Percentiles rank a stretch among this genome's conserved stretches.
Evolutionary conservation across 2,797 vertebrate species (phyloP).

Genomic region (Oryzias dopingdopingensis): DNA sequence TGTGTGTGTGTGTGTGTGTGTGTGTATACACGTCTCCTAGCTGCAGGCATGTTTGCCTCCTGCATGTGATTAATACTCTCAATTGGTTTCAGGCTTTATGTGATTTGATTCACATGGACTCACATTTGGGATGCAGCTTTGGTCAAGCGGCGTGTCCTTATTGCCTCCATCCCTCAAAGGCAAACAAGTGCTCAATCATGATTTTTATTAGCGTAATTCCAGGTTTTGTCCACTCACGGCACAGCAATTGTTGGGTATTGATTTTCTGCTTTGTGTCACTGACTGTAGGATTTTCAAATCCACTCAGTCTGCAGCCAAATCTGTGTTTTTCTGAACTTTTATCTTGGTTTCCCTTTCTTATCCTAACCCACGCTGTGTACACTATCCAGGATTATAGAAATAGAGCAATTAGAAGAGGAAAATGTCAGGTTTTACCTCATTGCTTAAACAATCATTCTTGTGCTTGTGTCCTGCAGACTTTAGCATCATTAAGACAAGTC

Average conservation of each 20-base stretch:
- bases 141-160: conserved; percentile 32
- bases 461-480: too few species aligned
- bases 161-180: conserved; percentile 32
- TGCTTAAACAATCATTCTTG: too few species aligned
- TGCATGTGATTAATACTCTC: conserved; percentile 37
- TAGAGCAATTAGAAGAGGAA: background rate
- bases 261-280: conserved; percentile 55
- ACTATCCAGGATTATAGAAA: too few species aligned
- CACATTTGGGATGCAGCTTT: conserved; percentile 33
- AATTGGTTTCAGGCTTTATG: conserved; percentile 31
- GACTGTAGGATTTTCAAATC: conserved; percentile 43
- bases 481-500: too few species aligned
- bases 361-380: too few species aligned
- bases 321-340: conserved; percentile 31
- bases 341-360: background rate
- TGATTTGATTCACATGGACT: conserved; percentile 34
- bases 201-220: conserved; percentile 53
- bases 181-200: conserved; percentile 49
- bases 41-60: conserved; percentile 22
- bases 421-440: background rate
- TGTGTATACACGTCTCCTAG: conserved; percentile 8
- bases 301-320: conserved; percentile 34
- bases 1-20: conserved; percentile 3
- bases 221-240: conserved; percentile 44
- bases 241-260: conserved; percentile 42